Evolutionary conservation across 2,797 vertebrate genomes (phyloP), one percentile per base, ranked within the genome.

Genomic region (Apodemus agrarius): DNA sequence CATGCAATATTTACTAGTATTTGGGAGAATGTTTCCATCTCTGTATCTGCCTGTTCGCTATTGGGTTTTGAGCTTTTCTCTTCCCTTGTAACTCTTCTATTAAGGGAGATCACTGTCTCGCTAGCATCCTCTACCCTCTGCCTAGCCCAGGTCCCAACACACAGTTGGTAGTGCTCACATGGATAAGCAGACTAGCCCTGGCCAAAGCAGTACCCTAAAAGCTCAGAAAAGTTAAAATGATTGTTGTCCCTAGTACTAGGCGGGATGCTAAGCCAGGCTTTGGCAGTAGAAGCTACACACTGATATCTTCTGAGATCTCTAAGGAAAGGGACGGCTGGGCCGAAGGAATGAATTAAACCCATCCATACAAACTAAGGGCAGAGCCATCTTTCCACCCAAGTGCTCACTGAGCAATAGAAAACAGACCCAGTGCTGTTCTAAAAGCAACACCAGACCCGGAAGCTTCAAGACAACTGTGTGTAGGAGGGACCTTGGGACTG

Each of bases 171-270:
- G 1, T n/a, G 21, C 34, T 69, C 52, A 16, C 0, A 34, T 2
- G 3, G 24, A 17, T 69, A 43, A 88, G 17, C 37, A 43, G 54
- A 72, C 21, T 49, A 80, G 40, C 8, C 63, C 34, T 65, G 31
- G 17, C 37, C 4, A 5, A 4, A 10, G 80, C 9, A 37, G 24
- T 22, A 9, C 37, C 29, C 46, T 13, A 11, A 4, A 78, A 9
- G 29, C 40, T 24, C 59, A 24, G 80, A 89, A 74, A 82, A 59
- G 65, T 31, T 13, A 1, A 40, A 43, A 10, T 8, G 29, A 4
- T 1, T 1, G 0, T 61, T 21, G 52, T 29, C 26, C 2, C 63
- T 26, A 63, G 4, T 5, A 49, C 21, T 10, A 22, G 10, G 3
- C n/a, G 65, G 61, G 52, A 43, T 3, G 4, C 40, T 40, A 17